Conservation (phyloP, 2,113 vertebrate genomes). For the Glaucomys volans region DNA sequence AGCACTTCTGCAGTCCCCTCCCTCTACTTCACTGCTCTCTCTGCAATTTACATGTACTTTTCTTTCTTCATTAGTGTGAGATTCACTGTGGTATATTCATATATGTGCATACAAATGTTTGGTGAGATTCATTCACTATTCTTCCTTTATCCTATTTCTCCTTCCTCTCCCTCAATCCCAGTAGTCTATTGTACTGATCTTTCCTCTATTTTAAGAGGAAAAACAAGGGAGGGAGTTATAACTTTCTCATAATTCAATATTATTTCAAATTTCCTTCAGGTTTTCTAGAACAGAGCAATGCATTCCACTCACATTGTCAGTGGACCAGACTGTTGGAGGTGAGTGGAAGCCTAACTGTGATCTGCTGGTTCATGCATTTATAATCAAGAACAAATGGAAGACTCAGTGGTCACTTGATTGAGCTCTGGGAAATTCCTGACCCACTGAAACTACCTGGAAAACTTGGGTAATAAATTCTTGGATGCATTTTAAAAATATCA, state of each 20-base stretch:
- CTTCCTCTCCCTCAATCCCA: too few relatives aligned
- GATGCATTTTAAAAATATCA: background rate
- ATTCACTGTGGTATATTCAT: too few relatives aligned
- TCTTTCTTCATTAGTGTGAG: too few relatives aligned
- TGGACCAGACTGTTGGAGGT: background rate
- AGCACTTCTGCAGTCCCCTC: too few relatives aligned
- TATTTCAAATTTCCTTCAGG: background rate
- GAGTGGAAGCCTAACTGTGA: background rate
- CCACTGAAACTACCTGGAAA: background rate
- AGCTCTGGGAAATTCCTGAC: background rate
- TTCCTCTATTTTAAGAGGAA: too few relatives aligned
- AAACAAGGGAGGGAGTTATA: background rate
- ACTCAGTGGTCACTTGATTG: fast-evolving
- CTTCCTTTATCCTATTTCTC: too few relatives aligned
- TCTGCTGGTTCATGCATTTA: background rate
- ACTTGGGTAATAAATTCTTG: too few relatives aligned
- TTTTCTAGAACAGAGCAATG: background rate
- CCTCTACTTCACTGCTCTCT: too few relatives aligned
- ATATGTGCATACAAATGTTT: too few relatives aligned
- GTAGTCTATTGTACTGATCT: too few relatives aligned
- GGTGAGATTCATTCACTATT: too few relatives aligned
- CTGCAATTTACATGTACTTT: too few relatives aligned
- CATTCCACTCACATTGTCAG: background rate
- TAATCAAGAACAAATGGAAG: background rate
- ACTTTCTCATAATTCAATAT: background rate